Conservation (phyloP, 1,140 invertebrate genomes). For the Andrena cerasifolii region DNA sequence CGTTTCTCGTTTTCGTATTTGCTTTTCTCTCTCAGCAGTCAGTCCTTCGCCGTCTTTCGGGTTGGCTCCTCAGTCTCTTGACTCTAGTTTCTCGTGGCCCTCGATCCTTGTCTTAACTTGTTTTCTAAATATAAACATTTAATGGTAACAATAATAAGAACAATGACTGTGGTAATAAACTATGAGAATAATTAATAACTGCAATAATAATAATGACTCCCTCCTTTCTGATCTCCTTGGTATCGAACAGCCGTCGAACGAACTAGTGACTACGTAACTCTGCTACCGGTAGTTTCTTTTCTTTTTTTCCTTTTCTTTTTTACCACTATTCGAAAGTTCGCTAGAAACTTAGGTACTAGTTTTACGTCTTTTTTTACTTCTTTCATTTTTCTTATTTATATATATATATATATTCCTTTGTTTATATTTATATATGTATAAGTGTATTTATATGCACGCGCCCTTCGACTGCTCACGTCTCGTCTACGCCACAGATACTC, state of each 20-base stretch:
- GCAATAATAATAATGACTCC: conserved; percentile 58
- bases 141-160: conserved; percentile 53
- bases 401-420: conserved; percentile 36
- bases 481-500: conserved; percentile 22
- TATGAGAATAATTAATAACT: conserved; percentile 52
- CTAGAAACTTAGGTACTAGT: conserved; percentile 79
- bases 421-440: conserved; percentile 22
- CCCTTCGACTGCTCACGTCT: conserved; percentile 43
- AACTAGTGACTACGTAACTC: conserved; percentile 81
- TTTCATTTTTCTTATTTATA: conserved; percentile 49
- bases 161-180: conserved; percentile 46
- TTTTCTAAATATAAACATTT: conserved; percentile 72
- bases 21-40: conserved; percentile 45
- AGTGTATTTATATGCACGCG: conserved; percentile 46
- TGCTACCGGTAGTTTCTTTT: conserved; percentile 72
- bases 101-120: conserved; percentile 55
- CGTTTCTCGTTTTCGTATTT: neutral
- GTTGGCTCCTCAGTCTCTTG: conserved; percentile 7
- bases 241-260: conserved; percentile 80
- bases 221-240: conserved; percentile 66
- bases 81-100: conserved; percentile 37
- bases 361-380: conserved; percentile 58
- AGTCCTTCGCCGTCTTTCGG: neutral
- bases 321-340: conserved; percentile 72
- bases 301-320: conserved; percentile 39